These are phyloP conservation scores for Nerophis ophidion DNA, from an alignment of 2,113 vertebrate genomes.

Conservation along the genomic window DNA sequence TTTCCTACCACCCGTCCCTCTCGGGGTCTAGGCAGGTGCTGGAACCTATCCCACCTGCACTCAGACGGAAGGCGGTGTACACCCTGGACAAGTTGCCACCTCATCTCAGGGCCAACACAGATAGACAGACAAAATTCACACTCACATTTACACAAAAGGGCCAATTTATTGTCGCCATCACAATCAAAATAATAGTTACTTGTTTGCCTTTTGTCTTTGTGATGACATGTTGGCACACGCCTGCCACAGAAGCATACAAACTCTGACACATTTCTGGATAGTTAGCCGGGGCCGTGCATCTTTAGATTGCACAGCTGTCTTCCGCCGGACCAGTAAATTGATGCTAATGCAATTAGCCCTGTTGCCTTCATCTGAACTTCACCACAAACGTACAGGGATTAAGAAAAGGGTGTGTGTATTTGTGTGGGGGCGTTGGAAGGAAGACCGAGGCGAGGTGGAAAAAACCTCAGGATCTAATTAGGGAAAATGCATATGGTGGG, in stretches of 20 bases:
- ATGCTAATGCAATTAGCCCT: conserved; percentile 70
- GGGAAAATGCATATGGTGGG: conserved; percentile 39
- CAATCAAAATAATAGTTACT: conserved; percentile 5
- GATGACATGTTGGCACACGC: conserved; percentile 11
- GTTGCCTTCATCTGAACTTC: conserved; percentile 57
- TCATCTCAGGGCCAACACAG: too few relatives aligned
- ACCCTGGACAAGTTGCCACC: too few relatives aligned
- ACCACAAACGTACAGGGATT: conserved; percentile 26
- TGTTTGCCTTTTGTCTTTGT: conserved; percentile 15
- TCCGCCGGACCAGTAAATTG: conserved; percentile 59
- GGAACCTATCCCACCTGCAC: too few relatives aligned
- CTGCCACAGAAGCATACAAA: conserved; percentile 6
- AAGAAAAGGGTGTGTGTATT: conserved; percentile 12
- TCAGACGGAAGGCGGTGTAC: too few relatives aligned
- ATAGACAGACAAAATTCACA: too few relatives aligned
- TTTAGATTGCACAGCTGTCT: conserved; percentile 50
- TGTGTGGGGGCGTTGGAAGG: conserved; percentile 7
- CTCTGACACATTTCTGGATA: not conserved
- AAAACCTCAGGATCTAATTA: conserved; percentile 61
- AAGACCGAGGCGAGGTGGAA: not conserved
- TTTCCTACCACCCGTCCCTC: too few relatives aligned
- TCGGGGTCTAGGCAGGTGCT: too few relatives aligned
- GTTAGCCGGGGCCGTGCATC: conserved; percentile 35
- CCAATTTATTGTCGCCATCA: not conserved
- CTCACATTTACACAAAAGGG: too few relatives aligned